Conservation (phyloP, 2,797 vertebrate genomes). For the Phalloptychus januarius region DNA sequence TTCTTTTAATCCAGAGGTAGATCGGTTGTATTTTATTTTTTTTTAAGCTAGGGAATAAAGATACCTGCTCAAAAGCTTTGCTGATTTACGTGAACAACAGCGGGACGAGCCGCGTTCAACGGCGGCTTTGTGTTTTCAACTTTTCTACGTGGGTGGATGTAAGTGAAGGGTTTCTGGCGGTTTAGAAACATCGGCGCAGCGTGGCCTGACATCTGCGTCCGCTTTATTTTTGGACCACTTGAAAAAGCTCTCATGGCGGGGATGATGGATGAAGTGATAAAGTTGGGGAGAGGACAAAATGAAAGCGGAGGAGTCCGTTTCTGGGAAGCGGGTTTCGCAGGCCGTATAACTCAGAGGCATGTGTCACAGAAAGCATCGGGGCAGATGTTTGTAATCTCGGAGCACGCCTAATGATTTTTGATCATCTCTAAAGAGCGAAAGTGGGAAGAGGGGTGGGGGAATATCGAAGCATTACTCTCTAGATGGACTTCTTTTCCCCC, state of each 20-base stretch:
- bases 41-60: constrained; percentile 36
- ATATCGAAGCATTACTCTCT: neutral
- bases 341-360: constrained; percentile 57
- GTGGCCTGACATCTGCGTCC: constrained; percentile 73
- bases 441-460: neutral
- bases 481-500: neutral
- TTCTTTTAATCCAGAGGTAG: too few species aligned
- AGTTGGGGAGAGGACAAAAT: constrained; percentile 68
- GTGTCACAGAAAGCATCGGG: constrained; percentile 33
- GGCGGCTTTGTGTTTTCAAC: constrained; percentile 47
- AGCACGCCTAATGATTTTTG: constrained; percentile 51
- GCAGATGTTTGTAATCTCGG: constrained; percentile 62
- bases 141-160: constrained; percentile 67
- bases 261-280: constrained; percentile 80
- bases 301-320: constrained; percentile 67
- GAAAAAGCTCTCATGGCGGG: constrained; percentile 69
- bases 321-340: constrained; percentile 60
- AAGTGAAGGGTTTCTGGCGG: constrained; percentile 73
- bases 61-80: constrained; percentile 42
- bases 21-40: constrained; percentile 23
- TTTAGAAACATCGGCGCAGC: constrained; percentile 74
- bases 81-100: constrained; percentile 39
- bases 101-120: constrained; percentile 37
- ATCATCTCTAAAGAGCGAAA: constrained; percentile 25
- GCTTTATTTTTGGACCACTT: constrained; percentile 78